These are phyloP conservation scores for Allobates femoralis DNA, from an alignment of 2,797 vertebrate genomes.

Conservation along the genomic window DNA sequence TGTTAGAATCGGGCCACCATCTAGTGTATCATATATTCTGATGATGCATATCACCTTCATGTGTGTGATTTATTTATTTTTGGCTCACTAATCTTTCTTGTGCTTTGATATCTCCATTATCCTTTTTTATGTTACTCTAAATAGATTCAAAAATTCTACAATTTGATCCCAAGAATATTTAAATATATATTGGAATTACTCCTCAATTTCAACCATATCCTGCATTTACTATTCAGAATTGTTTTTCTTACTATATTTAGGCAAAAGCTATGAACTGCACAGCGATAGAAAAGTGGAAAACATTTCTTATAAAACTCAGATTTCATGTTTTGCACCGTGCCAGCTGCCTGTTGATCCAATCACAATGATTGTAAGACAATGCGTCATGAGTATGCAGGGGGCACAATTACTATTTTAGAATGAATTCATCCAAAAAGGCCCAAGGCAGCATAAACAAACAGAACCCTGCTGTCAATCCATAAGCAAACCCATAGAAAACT, in stretches of 20 bases:
- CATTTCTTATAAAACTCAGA: background rate
- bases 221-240: background rate
- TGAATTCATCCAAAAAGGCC: constrained; percentile 15
- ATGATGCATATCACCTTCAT: too few species aligned
- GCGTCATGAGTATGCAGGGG: constrained; percentile 25
- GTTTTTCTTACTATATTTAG: background rate
- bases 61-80: background rate
- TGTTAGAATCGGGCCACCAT: too few species aligned
- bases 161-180: background rate
- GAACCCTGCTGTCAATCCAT: constrained; percentile 45
- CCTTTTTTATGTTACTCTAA: background rate
- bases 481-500: constrained; percentile 30
- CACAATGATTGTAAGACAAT: constrained; percentile 29
- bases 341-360: constrained; percentile 37
- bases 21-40: too few species aligned
- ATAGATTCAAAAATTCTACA: background rate
- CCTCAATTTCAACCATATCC: background rate
- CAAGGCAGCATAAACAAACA: constrained; percentile 38
- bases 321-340: background rate
- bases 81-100: background rate
- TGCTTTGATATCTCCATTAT: background rate
- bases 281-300: background rate
- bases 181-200: background rate
- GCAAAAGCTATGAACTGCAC: background rate
- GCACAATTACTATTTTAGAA: constrained; percentile 32